Base-by-base conservation (phyloP, 2,888 invertebrate genomes). In the Volucella inflata region DNA sequence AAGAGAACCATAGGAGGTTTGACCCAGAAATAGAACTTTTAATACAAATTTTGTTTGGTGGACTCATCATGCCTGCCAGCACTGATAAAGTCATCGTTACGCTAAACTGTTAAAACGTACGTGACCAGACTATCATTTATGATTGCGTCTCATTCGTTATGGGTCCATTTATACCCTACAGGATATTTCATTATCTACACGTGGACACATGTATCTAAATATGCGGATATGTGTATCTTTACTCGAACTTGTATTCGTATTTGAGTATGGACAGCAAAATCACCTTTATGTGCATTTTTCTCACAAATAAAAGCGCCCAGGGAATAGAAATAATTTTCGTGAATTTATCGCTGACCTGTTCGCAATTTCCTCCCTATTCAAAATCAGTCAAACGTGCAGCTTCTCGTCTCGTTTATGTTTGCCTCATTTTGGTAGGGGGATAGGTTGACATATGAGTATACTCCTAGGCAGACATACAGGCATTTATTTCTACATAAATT, bases 321-420 rank as follows among this genome's bases (percentile, higher is more conserved):
- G 80, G 76, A 76, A 77, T 72, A 70, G 38, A 57, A 77, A 80
- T 85, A 72, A 77, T 77, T 81, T 67, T 77, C 60, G 62, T 71
- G 57, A 85, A 85, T 85, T 85, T 85, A 85, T 85, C 76, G 85
- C 85, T 85, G 85, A 85, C 85, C 85, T 85, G 67, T 85, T 72
- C 67, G 81, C 77, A 85, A 85, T 85, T 81, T 85, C 53, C 59
- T 64, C 71, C 57, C 85, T 57, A 85, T 85, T 81, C 76, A 81
- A 77, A 81, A 85, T 81, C 85, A 85, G 80, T 85, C 76, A 50
- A 68, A 85, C 81, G 81, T 85, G 79, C 50, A 50, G 50, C 64
- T 65, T 40, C 11, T 42, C 11, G 14, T 48, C 42, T 55, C 40
- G 16, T 16, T 46, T 14, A 10, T 10, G 0, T 10, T 55, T 10